Conservation (phyloP, 2,888 invertebrate species). For the Aspidiotus destructor region DNA sequence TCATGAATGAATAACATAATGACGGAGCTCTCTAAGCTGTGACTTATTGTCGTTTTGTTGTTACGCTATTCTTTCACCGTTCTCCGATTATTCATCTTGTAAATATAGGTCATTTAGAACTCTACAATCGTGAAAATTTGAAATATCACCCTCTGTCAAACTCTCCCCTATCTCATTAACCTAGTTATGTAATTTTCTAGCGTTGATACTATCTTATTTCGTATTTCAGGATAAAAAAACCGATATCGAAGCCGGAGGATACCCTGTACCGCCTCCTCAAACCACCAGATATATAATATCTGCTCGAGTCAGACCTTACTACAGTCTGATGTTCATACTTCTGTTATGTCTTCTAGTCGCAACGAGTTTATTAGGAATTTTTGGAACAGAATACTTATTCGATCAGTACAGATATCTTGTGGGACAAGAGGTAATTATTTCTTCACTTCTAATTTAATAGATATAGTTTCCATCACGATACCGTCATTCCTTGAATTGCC, state of each 20-base stretch:
- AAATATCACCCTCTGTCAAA: neutral
- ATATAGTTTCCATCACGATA: too few relatives aligned
- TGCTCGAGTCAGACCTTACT: constrained; percentile 24
- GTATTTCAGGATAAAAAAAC: constrained; percentile 7
- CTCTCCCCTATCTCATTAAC: neutral
- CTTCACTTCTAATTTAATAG: neutral
- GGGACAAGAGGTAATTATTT: constrained; percentile 27
- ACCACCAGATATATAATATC: constrained; percentile 28
- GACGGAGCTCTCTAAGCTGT: too few relatives aligned
- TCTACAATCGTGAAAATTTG: neutral
- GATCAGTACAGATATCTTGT: constrained; percentile 30
- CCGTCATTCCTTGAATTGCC: too few relatives aligned
- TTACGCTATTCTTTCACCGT: too few relatives aligned
- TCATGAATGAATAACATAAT: too few relatives aligned
- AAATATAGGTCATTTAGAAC: too few relatives aligned
- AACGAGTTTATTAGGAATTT: constrained; percentile 28
- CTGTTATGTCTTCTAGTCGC: constrained; percentile 26
- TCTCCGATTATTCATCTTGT: too few relatives aligned
- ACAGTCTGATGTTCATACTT: constrained; percentile 29
- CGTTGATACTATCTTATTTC: neutral
- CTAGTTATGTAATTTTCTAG: neutral
- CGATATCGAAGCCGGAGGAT: constrained; percentile 27
- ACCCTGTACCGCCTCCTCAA: constrained; percentile 16
- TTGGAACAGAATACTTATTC: constrained; percentile 31
- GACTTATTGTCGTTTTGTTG: too few relatives aligned